A percentile compares a stretch with the other conserved stretches of the same genome.
phyloP scores from a whole-genome alignment of 2,113 vertebrate genomes.

The Notarius quadriscutis region DNA sequence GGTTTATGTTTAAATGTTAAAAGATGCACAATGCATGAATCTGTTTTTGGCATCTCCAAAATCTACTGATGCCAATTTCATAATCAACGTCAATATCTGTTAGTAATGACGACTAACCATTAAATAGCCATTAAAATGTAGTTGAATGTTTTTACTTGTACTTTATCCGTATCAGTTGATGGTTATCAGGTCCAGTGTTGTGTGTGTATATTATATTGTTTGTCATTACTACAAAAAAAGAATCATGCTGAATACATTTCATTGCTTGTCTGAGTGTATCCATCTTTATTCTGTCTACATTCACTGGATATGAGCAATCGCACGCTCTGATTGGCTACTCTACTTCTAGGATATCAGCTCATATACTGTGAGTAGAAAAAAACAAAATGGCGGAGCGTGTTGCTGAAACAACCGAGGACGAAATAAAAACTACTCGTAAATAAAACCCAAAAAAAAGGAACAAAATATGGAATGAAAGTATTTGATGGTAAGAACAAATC shows the following conservation, averaged over 20 bases:
- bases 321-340: no score
- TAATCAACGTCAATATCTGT: not conserved
- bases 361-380: no score
- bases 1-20: not conserved
- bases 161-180: not conserved
- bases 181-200: not conserved
- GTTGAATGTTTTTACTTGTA: not conserved
- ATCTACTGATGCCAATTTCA: not conserved
- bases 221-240: not conserved
- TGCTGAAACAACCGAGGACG: no score
- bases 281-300: no score
- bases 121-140: not conserved
- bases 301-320: no score
- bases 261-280: not conserved
- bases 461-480: no score
- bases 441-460: no score
- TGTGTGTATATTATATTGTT: not conserved
- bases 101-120: not conserved
- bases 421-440: no score
- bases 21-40: not conserved
- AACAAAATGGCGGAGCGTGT: no score
- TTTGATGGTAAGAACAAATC: no score
- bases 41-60: not conserved
- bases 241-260: not conserved
- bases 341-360: no score